Conservation (phyloP, 2,113 vertebrate genomes). For the Clinocottus analis region DNA sequence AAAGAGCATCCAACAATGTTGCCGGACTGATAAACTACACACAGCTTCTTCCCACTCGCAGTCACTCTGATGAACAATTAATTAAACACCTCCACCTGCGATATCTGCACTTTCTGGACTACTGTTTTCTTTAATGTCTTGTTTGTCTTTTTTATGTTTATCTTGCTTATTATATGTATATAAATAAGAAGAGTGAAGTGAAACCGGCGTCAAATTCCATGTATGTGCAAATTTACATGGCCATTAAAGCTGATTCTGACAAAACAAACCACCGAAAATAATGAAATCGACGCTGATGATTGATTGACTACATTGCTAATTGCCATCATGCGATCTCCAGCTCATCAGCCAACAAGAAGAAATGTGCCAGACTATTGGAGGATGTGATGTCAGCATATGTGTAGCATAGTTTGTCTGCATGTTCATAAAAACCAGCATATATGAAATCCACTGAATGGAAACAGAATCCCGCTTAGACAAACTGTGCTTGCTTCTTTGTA, state of each 20-base stretch:
- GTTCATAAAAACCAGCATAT: neutral
- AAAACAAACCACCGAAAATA: neutral
- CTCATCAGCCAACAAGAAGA: constrained; percentile 3
- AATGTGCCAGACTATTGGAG: constrained; percentile 9
- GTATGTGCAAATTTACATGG: no score
- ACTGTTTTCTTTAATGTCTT: no score
- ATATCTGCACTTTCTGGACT: no score
- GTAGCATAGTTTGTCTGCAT: neutral
- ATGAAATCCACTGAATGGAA: neutral
- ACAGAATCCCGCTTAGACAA: neutral
- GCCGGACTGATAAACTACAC: neutral
- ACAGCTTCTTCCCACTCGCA: no score
- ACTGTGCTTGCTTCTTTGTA: neutral
- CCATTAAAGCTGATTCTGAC: no score
- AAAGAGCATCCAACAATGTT: neutral
- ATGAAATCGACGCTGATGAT: neutral
- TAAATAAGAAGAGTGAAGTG: no score
- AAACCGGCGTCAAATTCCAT: no score
- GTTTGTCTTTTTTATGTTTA: no score
- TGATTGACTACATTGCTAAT: neutral
- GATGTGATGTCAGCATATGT: neutral
- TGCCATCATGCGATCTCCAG: constrained; percentile 1
- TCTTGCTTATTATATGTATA: no score
- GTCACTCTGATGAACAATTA: no score
- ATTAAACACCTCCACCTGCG: no score